phyloP scores from a whole-genome alignment of 2,888 invertebrate genomes.

The Punctoribates punctum region DNA sequence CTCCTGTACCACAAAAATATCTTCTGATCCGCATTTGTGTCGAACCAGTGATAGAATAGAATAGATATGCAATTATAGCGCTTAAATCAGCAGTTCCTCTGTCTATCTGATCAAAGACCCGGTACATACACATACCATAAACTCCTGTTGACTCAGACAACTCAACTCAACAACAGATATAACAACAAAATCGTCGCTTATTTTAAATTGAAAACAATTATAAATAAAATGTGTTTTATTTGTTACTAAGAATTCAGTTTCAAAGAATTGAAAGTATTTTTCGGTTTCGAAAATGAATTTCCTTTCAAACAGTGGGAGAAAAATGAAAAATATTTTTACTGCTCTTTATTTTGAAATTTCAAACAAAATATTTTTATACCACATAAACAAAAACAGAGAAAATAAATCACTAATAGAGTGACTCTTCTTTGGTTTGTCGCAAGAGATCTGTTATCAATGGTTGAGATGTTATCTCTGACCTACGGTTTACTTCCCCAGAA shows the following conservation, averaged over 20 bases:
- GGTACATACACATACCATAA: not conserved
- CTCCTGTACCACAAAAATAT: not conserved
- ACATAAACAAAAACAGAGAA: no score
- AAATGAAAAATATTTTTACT: no score
- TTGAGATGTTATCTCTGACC: not conserved
- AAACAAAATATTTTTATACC: no score
- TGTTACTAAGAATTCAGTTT: not conserved
- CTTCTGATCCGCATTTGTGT: not conserved
- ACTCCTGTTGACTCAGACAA: not conserved
- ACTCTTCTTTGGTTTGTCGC: no score
- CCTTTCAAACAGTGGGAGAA: not conserved
- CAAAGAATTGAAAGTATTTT: not conserved
- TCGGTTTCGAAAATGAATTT: not conserved
- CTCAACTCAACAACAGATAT: not conserved
- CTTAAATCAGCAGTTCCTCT: no score
- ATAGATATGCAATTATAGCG: not conserved
- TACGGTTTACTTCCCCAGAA: no score
- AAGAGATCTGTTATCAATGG: not conserved
- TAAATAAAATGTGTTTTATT: not conserved
- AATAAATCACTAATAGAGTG: no score
- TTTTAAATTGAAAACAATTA: not conserved
- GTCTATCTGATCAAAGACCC: no score
- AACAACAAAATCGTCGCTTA: no score
- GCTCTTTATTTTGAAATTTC: no score
- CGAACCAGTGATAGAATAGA: not conserved